phyloP scores from a whole-genome alignment of 2,113 vertebrate species.

The Anguilla rostrata region DNA sequence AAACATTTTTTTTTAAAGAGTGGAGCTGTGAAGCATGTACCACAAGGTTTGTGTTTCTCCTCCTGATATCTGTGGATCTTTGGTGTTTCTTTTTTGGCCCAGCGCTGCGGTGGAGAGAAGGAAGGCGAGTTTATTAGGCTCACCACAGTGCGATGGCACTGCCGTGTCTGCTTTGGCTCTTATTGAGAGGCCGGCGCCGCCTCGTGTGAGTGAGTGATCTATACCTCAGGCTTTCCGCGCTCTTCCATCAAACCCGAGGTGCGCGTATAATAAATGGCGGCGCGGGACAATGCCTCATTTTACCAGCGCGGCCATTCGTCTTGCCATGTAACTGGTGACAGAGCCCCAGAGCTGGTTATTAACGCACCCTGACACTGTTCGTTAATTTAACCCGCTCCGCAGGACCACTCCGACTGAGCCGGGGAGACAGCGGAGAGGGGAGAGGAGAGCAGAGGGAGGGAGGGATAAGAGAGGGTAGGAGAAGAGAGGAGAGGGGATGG shows the following conservation, averaged over 20 bases:
- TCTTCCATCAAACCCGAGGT: conserved; percentile 71
- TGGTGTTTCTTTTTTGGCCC: neutral
- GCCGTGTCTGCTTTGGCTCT: conserved; percentile 40
- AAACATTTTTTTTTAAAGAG: neutral
- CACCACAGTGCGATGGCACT: neutral
- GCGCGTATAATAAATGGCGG: conserved; percentile 75
- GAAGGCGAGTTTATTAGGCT: neutral
- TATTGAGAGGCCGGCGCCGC: conserved; percentile 43
- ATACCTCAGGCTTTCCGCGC: conserved; percentile 57
- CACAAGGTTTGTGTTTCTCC: neutral
- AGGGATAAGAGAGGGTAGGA: neutral
- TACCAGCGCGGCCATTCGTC: conserved; percentile 69
- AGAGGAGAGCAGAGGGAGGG: neutral
- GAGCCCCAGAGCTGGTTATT: conserved; percentile 52
- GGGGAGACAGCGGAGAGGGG: conserved; percentile 44
- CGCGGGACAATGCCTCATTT: conserved; percentile 76
- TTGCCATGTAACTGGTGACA: conserved; percentile 63
- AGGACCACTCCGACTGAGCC: conserved; percentile 46
- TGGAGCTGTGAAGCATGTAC: neutral
- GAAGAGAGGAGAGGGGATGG: neutral
- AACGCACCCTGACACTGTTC: conserved; percentile 31
- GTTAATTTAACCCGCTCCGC: conserved; percentile 64
- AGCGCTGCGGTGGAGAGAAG: neutral
- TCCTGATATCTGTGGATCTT: neutral
- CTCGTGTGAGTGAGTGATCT: conserved; percentile 72